phyloP scores from a whole-genome alignment of 2,888 invertebrate genomes.

The Siphlonurus alternatus region DNA sequence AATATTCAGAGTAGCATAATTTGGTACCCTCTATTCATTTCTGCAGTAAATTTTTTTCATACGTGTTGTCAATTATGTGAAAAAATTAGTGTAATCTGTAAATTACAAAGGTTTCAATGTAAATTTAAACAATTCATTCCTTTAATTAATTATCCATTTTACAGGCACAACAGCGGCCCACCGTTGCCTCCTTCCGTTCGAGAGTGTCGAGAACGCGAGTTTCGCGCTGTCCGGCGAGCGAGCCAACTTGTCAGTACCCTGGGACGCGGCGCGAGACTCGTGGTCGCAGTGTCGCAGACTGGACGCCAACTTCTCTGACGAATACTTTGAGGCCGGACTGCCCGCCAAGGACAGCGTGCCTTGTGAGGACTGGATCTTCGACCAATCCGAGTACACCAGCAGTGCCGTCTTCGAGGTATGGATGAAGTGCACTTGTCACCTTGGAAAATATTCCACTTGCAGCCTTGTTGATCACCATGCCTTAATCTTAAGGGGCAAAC shows the following conservation, averaged over 20 bases:
- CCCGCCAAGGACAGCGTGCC: not conserved
- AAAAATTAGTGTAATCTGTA: no score
- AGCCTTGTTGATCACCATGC: no score
- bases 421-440: not conserved
- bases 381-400: constrained; percentile 37
- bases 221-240: constrained; percentile 10
- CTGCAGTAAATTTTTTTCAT: no score
- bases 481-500: no score
- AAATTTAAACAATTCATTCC: no score
- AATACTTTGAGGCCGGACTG: not conserved
- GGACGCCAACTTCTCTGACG: constrained; percentile 10
- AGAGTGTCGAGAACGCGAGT: constrained; percentile 11
- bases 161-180: not conserved
- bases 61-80: no score
- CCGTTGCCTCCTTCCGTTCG: constrained; percentile 16
- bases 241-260: constrained; percentile 10
- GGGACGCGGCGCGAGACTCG: constrained; percentile 5
- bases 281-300: constrained; percentile 14
- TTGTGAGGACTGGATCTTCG: constrained; percentile 42
- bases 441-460: no score
- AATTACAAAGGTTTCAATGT: no score
- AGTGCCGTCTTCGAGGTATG: constrained; percentile 41
- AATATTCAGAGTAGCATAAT: no score
- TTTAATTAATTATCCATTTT: no score
- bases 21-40: no score